These are phyloP conservation scores for Squalus acanthias DNA, from an alignment of 2,797 vertebrate species.

Conservation along the genomic window DNA sequence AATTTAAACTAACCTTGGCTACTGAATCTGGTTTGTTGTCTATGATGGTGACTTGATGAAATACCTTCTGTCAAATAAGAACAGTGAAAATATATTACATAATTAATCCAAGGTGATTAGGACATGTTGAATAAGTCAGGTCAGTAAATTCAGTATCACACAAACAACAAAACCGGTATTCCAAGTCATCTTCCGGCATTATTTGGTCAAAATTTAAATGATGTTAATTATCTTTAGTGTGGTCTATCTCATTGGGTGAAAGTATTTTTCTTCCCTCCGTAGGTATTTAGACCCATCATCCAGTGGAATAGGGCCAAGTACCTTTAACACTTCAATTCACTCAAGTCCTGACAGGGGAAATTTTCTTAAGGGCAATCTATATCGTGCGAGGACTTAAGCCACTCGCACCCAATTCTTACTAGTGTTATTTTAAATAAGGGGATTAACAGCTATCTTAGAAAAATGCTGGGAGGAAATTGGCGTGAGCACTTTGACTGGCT, in stretches of 20 bases:
- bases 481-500: not conserved
- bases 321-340: not conserved
- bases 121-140: not conserved
- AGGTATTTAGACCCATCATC: not conserved
- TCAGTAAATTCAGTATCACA: not conserved
- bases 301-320: not conserved
- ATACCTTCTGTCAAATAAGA: conserved; percentile 49
- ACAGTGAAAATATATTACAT: not conserved
- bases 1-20: conserved; percentile 47
- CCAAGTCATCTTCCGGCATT: not conserved
- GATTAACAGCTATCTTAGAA: not conserved
- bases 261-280: not conserved
- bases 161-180: not conserved
- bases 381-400: not conserved
- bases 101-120: not conserved
- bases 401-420: not conserved
- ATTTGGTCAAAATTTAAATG: not conserved
- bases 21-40: conserved; percentile 39
- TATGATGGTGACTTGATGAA: conserved; percentile 37
- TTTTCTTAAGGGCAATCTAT: not conserved
- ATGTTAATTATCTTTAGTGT: not conserved
- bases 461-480: not conserved
- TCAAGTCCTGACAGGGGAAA: not conserved
- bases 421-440: not conserved
- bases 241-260: not conserved